Evolutionary conservation across 2,113 vertebrate species (phyloP).

Genomic region (Melanocharis versteri): DNA sequence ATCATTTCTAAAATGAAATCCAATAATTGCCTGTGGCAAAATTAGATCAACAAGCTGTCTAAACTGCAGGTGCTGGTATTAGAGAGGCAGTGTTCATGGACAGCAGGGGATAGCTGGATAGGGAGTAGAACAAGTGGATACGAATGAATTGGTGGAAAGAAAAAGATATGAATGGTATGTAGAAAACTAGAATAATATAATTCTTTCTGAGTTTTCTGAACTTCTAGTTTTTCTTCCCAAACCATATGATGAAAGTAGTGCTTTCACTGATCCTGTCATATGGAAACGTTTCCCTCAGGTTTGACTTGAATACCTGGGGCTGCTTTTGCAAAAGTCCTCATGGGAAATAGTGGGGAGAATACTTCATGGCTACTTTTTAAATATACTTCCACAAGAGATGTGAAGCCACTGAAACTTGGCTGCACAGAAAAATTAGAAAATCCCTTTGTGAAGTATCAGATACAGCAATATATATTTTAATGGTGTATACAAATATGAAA

Average conservation of each 20-base stretch:
- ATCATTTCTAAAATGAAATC: neutral
- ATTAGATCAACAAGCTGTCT: neutral
- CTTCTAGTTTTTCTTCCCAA: neutral
- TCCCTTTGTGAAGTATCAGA: neutral
- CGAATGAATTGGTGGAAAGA: neutral
- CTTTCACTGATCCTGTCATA: neutral
- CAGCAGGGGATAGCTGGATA: neutral
- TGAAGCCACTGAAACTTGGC: neutral
- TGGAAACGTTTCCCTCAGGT: neutral
- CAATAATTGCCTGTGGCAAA: neutral
- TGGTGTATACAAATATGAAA: neutral
- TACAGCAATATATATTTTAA: neutral
- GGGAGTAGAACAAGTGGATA: neutral
- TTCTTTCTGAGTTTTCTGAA: neutral
- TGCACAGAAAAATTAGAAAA: neutral
- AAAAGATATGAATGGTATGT: neutral
- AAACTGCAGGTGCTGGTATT: neutral
- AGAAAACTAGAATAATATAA: neutral
- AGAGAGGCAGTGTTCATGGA: neutral
- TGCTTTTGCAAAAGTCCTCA: neutral
- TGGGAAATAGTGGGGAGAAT: neutral
- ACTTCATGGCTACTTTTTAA: neutral
- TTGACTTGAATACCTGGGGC: neutral
- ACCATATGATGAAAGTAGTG: neutral
- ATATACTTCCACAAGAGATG: neutral